Evolutionary conservation across 2,113 vertebrate species (phyloP).

Genomic region (Vanacampus margaritifer): DNA sequence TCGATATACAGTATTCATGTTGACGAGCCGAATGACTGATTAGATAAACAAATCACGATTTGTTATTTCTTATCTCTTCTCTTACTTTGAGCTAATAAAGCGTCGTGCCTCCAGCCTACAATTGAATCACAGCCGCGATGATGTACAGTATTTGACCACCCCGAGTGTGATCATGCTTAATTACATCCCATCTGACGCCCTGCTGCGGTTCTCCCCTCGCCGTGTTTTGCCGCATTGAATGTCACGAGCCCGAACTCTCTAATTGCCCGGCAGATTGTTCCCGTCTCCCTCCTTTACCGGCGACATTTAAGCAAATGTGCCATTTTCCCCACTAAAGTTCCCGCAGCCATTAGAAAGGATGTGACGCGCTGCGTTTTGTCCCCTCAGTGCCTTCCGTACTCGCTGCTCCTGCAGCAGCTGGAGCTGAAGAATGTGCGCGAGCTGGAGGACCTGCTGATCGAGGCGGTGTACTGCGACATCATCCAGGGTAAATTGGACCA

Average conservation of each 20-base stretch:
- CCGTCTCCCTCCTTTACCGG: constrained; percentile 25
- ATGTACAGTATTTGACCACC: not conserved
- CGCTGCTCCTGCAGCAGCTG: constrained; percentile 93
- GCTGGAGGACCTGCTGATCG: constrained; percentile 96
- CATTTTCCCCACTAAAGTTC: constrained; percentile 22
- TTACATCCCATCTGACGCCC: constrained; percentile 6
- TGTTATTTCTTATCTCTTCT: too few relatives aligned
- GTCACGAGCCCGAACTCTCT: constrained; percentile 31
- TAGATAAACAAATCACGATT: too few relatives aligned
- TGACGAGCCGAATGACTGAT: too few relatives aligned
- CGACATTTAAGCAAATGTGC: constrained; percentile 60
- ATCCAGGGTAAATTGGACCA: constrained; percentile 98
- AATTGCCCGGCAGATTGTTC: constrained; percentile 49
- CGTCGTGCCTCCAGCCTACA: too few relatives aligned
- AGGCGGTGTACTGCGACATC: constrained; percentile 98
- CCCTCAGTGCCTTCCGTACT: constrained; percentile 87
- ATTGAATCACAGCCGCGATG: not conserved
- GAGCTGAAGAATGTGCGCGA: constrained; percentile 97
- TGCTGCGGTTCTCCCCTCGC: constrained; percentile 24
- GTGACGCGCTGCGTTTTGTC: not conserved
- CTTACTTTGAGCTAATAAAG: too few relatives aligned
- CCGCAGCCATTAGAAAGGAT: not conserved
- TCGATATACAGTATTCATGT: too few relatives aligned
- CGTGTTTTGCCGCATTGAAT: constrained; percentile 2
- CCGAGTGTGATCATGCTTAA: constrained; percentile 6